A percentile compares a stretch with the other conserved stretches of the same genome.
phyloP scores from a whole-genome alignment of 1,140 invertebrate genomes.

The Dolichoris vasculosae region DNA sequence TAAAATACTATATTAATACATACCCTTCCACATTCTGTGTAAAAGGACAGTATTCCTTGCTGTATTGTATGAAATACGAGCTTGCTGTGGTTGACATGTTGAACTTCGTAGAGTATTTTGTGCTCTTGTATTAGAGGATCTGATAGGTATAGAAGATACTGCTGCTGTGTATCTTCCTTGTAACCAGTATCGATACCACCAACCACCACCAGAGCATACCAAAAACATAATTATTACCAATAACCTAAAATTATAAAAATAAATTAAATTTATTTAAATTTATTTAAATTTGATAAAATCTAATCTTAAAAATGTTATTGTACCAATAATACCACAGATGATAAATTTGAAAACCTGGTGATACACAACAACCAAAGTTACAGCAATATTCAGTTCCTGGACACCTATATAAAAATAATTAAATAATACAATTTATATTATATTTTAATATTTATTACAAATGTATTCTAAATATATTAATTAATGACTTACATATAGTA shows the following conservation, averaged over 20 bases:
- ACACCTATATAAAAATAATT: constrained; percentile 66
- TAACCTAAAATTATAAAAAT: constrained; percentile 66
- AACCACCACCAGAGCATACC: constrained; percentile 75
- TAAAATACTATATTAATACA: constrained; percentile 28
- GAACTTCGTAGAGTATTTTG: constrained; percentile 64
- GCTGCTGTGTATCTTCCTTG: constrained; percentile 71
- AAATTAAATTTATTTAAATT: constrained; percentile 36
- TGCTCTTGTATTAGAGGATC: constrained; percentile 63
- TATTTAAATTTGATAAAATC: neutral
- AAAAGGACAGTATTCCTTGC: constrained; percentile 72
- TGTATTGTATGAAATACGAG: constrained; percentile 71
- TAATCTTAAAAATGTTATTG: constrained; percentile 36
- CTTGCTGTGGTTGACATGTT: constrained; percentile 69
- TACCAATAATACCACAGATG: constrained; percentile 75
- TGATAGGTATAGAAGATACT: constrained; percentile 64
- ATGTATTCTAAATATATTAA: neutral
- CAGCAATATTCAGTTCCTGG: constrained; percentile 75
- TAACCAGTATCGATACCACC: constrained; percentile 76
- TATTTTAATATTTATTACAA: neutral
- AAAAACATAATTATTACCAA: constrained; percentile 76
- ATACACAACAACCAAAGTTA: constrained; percentile 73
- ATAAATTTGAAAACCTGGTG: constrained; percentile 74
- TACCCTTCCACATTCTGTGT: constrained; percentile 74
- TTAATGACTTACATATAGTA: constrained; percentile 68
- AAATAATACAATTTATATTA: constrained; percentile 42